These are phyloP conservation scores for Harpagus bidentatus DNA, from an alignment of 2,113 vertebrate genomes.

Conservation along the genomic window DNA sequence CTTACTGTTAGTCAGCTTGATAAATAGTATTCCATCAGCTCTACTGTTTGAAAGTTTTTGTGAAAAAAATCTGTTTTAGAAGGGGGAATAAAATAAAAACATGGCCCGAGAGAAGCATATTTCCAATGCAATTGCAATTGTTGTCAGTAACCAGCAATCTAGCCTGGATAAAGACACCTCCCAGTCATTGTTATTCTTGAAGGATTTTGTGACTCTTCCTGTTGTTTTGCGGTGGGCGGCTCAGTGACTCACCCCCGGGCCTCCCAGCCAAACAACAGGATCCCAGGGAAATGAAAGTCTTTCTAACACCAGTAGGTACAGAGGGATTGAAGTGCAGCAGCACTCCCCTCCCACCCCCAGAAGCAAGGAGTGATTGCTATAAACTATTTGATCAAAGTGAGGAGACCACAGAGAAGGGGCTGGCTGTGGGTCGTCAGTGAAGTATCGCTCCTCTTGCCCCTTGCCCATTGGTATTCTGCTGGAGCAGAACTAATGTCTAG, in stretches of 20 bases:
- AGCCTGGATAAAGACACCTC: neutral
- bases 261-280: neutral
- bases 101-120: neutral
- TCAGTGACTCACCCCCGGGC: neutral
- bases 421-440: neutral
- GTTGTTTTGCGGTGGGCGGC: neutral
- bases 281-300: neutral
- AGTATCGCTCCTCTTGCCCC: neutral
- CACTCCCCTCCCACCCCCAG: no score
- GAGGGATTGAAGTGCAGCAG: neutral
- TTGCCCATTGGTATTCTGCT: neutral
- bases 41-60: neutral
- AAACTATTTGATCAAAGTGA: neutral
- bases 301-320: neutral
- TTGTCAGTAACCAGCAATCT: neutral
- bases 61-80: neutral
- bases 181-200: neutral
- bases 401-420: neutral
- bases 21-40: neutral
- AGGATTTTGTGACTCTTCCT: constrained; percentile 46
- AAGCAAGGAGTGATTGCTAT: neutral
- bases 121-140: neutral
- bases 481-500: neutral
- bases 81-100: neutral
- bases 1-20: neutral